Evolutionary conservation across 2,797 vertebrate genomes (phyloP), one percentile per base, ranked within the genome.

Genomic region (Urophycis tenuis): DNA sequence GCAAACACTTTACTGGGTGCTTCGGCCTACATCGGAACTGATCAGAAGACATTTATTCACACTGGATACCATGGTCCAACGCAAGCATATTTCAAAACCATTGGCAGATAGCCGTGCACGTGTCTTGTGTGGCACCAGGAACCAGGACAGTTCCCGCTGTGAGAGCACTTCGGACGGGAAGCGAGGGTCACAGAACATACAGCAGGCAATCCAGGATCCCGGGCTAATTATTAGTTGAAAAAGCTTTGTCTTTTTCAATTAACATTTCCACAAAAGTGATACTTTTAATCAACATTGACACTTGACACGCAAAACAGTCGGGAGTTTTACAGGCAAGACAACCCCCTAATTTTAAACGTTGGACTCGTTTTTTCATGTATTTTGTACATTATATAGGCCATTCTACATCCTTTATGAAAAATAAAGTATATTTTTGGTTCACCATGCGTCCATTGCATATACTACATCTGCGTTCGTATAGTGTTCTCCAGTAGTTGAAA

Each of bases 1-100:
- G 45, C 93, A 92, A 85, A 77, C 70, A 3, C 91, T 93, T 3
- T 93, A 86, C 30, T 6, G 72, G 0, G 85, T 80, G 12, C 89
- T 93, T 5, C 85, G 75, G 74, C 92, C 92, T 30, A 79, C 85
- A 1, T 39, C 85, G 22, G 87, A 89, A 75, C 67, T 92, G 49
- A 76, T 90, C 76, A 35, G 74, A 1, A 81, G 76, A 32, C 89
- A 92, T 19, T 78, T 14, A 22, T 93, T 94, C 64, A 87, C 84
- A 77, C 71, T 93, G 79, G 80, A 89, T 30, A 82, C 79, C 34
- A 67, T 82, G 73, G 35, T 73, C 70, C 11, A 67, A 67, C 10
- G n/a, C 25, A 67, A 67, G 15, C 60, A 29, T 1, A 22, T 53
- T 53, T 32, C 45, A 10, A 33, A 35, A 71, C 78, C 32, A 19